Evolutionary conservation across 2,113 vertebrate genomes (phyloP).

Genomic region (Athene cunicularia): DNA sequence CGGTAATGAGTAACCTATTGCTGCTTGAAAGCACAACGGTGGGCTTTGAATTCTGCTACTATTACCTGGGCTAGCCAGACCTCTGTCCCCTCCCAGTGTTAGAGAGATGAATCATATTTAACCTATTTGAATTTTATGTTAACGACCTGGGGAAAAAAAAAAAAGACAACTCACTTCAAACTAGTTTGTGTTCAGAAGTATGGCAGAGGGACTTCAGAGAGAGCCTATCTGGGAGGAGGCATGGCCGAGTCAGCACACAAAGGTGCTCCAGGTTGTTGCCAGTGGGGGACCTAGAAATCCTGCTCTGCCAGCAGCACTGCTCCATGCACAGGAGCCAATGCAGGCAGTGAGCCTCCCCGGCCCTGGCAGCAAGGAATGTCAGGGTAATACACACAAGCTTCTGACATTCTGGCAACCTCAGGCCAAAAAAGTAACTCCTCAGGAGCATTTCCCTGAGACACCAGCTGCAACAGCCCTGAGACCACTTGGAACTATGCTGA

Average conservation of each 20-base stretch:
- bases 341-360: neutral
- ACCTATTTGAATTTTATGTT: slow-evolving; percentile 28
- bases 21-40: neutral
- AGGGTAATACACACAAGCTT: neutral
- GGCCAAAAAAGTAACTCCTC: neutral
- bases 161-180: neutral
- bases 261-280: neutral
- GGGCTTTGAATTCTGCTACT: slow-evolving; percentile 29
- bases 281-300: neutral
- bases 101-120: slow-evolving; percentile 6
- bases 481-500: neutral
- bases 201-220: neutral
- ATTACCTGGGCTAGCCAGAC: slow-evolving; percentile 29
- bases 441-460: neutral
- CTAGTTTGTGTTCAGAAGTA: neutral
- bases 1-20: slow-evolving; percentile 43
- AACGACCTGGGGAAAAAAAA: neutral
- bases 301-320: neutral
- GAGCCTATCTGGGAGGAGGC: neutral
- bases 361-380: neutral
- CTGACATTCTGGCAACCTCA: neutral
- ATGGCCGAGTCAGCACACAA: neutral
- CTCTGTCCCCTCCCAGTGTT: slow-evolving; percentile 10
- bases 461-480: neutral
- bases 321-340: accelerated